These are phyloP conservation scores for Nicator chloris DNA, from an alignment of 2,113 vertebrate species.

Conservation along the genomic window DNA sequence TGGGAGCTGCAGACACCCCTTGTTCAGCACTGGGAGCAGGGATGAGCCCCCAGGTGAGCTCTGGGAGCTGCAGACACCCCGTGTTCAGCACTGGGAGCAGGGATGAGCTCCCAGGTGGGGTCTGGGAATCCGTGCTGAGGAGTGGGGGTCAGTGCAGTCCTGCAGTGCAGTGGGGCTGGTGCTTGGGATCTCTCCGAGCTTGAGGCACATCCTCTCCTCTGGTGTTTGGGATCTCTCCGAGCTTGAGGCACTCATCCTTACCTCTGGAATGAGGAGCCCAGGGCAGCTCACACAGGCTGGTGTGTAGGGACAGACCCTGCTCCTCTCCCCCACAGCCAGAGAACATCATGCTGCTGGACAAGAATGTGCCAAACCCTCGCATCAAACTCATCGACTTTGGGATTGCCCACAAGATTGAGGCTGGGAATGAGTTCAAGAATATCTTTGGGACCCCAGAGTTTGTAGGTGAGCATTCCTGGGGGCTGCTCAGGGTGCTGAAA, in stretches of 20 bases:
- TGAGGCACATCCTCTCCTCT: not conserved
- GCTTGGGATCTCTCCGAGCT: not conserved
- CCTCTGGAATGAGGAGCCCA: not conserved
- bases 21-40: not conserved
- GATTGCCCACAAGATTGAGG: conserved; percentile 96
- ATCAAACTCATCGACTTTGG: conserved; percentile 98
- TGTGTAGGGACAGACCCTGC: rapidly evolving
- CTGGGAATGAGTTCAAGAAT: conserved; percentile 96
- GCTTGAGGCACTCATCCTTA: rapidly evolving
- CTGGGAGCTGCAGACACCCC: not conserved
- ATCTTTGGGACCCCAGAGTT: conserved; percentile 98
- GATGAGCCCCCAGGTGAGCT: too few species aligned
- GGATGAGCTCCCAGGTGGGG: not conserved
- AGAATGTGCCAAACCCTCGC: conserved; percentile 88
- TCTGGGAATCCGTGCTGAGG: not conserved
- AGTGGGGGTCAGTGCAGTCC: not conserved
- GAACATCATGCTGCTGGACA: conserved; percentile 98
- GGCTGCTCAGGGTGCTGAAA: not conserved
- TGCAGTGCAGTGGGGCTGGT: not conserved
- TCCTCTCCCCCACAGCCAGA: conserved; percentile 77
- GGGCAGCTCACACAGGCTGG: not conserved
- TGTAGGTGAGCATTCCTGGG: conserved; percentile 78
- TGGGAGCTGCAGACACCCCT: not conserved
- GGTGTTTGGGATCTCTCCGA: not conserved
- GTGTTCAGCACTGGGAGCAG: not conserved